A percentile compares a stretch with the other conserved stretches of the same genome.
Conservation (phyloP, 2,113 vertebrate species). For the Oxygymnocypris stewartii region DNA sequence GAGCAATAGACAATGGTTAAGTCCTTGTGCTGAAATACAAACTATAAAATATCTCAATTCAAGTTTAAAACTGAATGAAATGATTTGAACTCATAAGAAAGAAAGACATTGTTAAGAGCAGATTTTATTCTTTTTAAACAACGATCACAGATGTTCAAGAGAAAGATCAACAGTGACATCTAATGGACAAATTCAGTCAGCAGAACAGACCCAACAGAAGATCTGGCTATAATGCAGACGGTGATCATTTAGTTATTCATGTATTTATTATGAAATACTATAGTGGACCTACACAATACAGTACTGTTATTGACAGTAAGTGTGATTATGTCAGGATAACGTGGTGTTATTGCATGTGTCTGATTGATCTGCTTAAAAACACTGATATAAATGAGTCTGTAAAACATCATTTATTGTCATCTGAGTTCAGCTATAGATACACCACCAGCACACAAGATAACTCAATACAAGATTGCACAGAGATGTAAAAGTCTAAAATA, state of each 20-base stretch:
- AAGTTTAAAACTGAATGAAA: neutral
- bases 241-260: neutral
- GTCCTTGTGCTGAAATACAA: neutral
- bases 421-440: too few relatives aligned
- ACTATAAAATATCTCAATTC: neutral
- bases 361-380: neutral
- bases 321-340: neutral
- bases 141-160: neutral
- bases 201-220: neutral
- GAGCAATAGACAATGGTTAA: neutral
- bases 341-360: neutral
- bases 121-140: neutral
- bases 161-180: slow-evolving; percentile 57
- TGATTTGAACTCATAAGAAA: neutral
- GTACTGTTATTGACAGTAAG: neutral
- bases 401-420: neutral
- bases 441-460: neutral
- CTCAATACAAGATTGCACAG: neutral
- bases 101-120: neutral
- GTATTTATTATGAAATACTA: neutral
- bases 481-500: neutral
- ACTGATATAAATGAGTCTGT: neutral
- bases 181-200: slow-evolving; percentile 37
- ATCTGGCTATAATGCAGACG: neutral
- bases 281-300: neutral